Evolutionary conservation across 2,888 invertebrate genomes (phyloP).

Genomic region (Vannuccia rotundouncinata): DNA sequence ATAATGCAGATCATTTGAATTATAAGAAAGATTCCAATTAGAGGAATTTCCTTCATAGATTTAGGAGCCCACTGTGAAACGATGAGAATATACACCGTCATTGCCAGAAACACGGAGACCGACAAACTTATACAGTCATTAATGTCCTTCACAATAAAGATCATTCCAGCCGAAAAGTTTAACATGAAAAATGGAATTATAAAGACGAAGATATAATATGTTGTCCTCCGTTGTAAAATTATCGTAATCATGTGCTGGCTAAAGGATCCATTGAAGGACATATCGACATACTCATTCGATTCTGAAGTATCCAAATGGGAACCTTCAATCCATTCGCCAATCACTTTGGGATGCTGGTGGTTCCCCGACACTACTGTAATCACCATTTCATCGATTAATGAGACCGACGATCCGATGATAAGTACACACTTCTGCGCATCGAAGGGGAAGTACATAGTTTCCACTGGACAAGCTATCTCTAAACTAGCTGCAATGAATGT

Average conservation of each 20-base stretch:
- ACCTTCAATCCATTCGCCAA: background rate
- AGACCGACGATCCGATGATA: background rate
- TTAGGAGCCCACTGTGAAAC: background rate
- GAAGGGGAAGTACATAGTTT: background rate
- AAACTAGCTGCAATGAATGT: background rate
- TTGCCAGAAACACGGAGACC: background rate
- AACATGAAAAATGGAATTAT: background rate
- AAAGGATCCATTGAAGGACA: background rate
- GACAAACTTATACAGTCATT: background rate
- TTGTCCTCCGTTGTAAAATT: background rate
- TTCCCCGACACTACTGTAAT: too few relatives aligned
- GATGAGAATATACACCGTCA: background rate
- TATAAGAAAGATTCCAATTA: background rate
- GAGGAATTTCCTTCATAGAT: background rate
- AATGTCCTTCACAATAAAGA: background rate
- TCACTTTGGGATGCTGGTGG: background rate
- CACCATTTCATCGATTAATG: background rate
- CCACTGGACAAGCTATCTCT: background rate
- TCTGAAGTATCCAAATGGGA: too few relatives aligned
- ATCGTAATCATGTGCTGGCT: background rate
- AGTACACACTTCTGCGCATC: background rate
- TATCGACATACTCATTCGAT: too few relatives aligned
- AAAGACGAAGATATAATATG: background rate
- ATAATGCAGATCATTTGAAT: too few relatives aligned
- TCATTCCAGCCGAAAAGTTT: background rate